Base-by-base conservation (phyloP, 2,113 vertebrate genomes). In the Stegostoma tigrinum region DNA sequence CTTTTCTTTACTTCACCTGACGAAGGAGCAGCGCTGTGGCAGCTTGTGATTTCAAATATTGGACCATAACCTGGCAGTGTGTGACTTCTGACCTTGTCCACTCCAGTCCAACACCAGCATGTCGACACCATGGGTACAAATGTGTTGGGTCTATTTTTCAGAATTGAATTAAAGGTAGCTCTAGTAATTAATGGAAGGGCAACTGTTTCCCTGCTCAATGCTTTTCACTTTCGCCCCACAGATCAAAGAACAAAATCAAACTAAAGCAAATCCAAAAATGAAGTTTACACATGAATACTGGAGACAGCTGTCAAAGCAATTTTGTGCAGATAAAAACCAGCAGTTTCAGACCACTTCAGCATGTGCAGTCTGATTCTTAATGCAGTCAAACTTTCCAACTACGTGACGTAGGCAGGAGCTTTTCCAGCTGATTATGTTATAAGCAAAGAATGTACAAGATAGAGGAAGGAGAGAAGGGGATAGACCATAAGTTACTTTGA, bases 401-500 rank as follows among this genome's bases (percentile, higher is more conserved):
- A 52, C 94, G 97, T 98, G 98, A 98, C 97, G 0, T 27, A 93
- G 95, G 96, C 96, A 96, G 96, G 95, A 96, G 96, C 96, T 97
- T 95, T 95, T 52, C 96, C 83, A 96, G 96, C 96, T 96, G 96
- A 97, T 98, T 97, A 98, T 97, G 96, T 97, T 97, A 97, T 97
- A 97, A 97, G 97, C 96, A 96, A 98, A 98, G 97, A 97, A 98
- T 98, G 97, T 97, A 97, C 96, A 96, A 97, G 97, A 96, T 96
- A 95, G 96, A 96, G 96, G 96, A 83, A 85, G 96, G 96, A 45
- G n/a, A 0, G 0, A 64, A 3, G n/a, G 55, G 86, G 90, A 75
- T 17, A 96, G 24, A 78, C 19, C 72, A 67, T 42, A 68, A 85
- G 64, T 30, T 42, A 38, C 19, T 80, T 30, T 38, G 78, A 80